Evolutionary conservation across 1,140 invertebrate species (phyloP), one percentile per base, ranked within the genome.

Genomic region (Orius insidiosus): DNA sequence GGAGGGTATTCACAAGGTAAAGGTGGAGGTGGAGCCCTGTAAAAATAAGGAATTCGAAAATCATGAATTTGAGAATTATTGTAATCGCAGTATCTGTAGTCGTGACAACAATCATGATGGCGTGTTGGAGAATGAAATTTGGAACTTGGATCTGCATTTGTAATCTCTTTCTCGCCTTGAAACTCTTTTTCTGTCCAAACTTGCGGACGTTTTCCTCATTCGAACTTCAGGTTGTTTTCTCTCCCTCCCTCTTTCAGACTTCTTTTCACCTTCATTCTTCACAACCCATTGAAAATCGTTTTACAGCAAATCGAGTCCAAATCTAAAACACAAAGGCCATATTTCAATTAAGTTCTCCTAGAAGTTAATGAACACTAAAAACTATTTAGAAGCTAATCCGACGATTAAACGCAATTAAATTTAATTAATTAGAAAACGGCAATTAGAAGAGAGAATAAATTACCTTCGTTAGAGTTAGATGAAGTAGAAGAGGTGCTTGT

Each of bases 211-310:
- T 18, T 42, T 46, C 8, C 44, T 32, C 1, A 40, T 14, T 31
- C 39, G 19, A 7, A 47, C 32, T 11, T 46, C 44, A 8, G 10
- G 14, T 32, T 43, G 18, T 31, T 43, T 30, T n/a, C 24, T 24
- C n/a, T 43, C 35, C 7, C 30, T 36, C 14, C 3, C 7, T 19
- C 36, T 48, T 31, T 36, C 39, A 10, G 24, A 8, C 7, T 13
- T 24, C 24, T 24, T 18, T 9, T n/a, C 36, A 5, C 9, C 34
- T 5, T 35, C 36, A 10, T 46, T 45, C 24, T 50, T 51, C 35
- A 45, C 46, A 5, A 54, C 45, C 53, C 53, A 54, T 35, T 52
- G 48, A 45, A 54, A 52, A 18, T 54, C 53, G 13, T 54, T 51
- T 50, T 46, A 45, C 53, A 54, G 31, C 47, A 49, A 30, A 51